Base-by-base conservation (phyloP, 2,888 invertebrate species). In the Lithosia quadra region DNA sequence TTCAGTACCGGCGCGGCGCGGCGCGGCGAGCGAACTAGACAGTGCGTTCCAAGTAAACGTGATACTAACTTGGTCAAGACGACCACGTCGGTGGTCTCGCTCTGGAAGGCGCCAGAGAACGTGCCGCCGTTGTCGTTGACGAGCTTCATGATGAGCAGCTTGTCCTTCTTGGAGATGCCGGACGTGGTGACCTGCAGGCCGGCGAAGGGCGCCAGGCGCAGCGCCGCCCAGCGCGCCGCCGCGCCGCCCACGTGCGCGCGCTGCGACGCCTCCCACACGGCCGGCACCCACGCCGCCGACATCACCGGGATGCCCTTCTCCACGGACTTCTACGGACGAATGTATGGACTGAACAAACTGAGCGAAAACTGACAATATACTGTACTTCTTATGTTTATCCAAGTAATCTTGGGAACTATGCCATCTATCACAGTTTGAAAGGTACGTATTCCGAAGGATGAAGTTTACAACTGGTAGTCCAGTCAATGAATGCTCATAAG, bases 111-210 rank as follows among this genome's bases (percentile, higher is more conserved):
- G 0, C 96, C 95, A 13, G 94, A 93, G 72, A 95, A 96, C 2
- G 82, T 94, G 2, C 97, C 97, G 73, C 99, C 99, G 86, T 98
- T 96, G 53, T 96, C 94, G 75, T 96, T 96, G 0, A 99, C 96
- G 3, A 97, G 81, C 65, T 96, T 95, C 90, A 96, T 96, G 0
- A 98, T 91, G 75, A 96, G 92, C 55, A 95, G 95, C 78, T 97
- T 97, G 65, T 97, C 96, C 28, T 92, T 91, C 73, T 94, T 92
- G 2, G 93, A 86, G 24, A 98, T 91, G 15, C 98, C 98, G 0
- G 99, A 98, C 0, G 97, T 97, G 0, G 97, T 97, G 3, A 98
- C 96, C 79, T 96, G 96, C 0, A 98, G 93, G 68, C 97, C 97
- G 73, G 97, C 96, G 88, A 99, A 98, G 0, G 97, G 94, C 0